Evolutionary conservation across 2,113 vertebrate species (phyloP), one percentile per base, ranked within the genome.

Genomic region (Sialia sialis): DNA sequence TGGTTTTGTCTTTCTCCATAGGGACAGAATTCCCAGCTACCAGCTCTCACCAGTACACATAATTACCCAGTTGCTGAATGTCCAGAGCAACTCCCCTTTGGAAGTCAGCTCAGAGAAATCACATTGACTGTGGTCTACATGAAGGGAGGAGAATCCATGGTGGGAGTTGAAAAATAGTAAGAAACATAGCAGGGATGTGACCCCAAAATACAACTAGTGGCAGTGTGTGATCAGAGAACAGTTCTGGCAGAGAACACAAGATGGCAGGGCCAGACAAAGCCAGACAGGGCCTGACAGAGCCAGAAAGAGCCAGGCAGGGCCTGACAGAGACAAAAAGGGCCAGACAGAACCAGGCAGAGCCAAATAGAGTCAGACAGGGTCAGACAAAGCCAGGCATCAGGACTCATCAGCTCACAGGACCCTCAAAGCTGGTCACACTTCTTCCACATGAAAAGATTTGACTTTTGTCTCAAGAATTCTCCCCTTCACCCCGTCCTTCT

Each of bases 121-220:
- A 51, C n/a, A 38, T 10, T 43, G 69, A 8, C 60, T 56, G 36
- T 25, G 56, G 4, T 66, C 46, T 63, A 2, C 34, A 7, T 36
- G 22, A 56, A 59, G 11, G 23, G 13, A 39, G 25, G 48, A 66
- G 41, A 70, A 58, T 17, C 48, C 6, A 3, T 64, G 56, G 39
- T 22, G 38, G 55, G 48, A 78, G 43, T 10, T 34, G 21, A 68
- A 55, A 44, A 44, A 20, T 8, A 54, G 46, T 52, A 29, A 41
- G 46, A 60, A 52, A 13, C 3, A 4, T 23, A 2, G 11, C 46
- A 66, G 32, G 20, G 23, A 6, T 16, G 1, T 4, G 14, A 20
- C 41, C 9, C 0, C 25, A 3, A 2, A 11, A 2, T 2, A 3
- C 2, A 44, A 2, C 7, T 16, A 34, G 36, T 32, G 5, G n/a